Conservation (phyloP, 2,113 vertebrate genomes). For the Talpa occidentalis region DNA sequence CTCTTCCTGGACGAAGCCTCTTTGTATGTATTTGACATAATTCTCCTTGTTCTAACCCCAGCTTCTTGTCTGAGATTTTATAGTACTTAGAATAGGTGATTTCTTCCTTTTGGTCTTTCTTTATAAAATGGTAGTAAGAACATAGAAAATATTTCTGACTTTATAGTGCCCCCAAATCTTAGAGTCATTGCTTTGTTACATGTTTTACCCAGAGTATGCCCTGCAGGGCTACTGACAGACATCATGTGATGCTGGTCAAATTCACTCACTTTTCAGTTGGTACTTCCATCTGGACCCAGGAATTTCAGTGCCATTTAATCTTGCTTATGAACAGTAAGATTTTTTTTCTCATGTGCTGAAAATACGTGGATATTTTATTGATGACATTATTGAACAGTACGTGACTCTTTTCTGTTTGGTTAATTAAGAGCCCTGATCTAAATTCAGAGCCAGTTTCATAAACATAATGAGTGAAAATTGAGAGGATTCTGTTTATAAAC, state of each 20-base stretch:
- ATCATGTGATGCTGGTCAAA: not conserved
- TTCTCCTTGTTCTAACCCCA: slow-evolving; percentile 83
- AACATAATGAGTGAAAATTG: slow-evolving; percentile 20
- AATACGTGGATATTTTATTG: not conserved
- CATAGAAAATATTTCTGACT: not conserved
- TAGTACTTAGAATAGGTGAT: slow-evolving; percentile 12
- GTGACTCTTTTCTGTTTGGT: slow-evolving; percentile 8
- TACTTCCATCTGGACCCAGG: not conserved
- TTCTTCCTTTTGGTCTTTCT: slow-evolving; percentile 19
- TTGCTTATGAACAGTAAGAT: not conserved
- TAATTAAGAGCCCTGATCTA: not conserved
- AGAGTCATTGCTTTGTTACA: not conserved
- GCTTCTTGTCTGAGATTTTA: slow-evolving; percentile 77
- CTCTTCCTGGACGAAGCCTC: slow-evolving; percentile 98
- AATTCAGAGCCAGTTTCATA: slow-evolving; percentile 32
- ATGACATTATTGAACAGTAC: not conserved
- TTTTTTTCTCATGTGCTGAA: slow-evolving; percentile 11
- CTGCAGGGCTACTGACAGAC: not conserved
- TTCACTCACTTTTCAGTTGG: not conserved
- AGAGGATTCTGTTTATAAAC: slow-evolving; percentile 2
- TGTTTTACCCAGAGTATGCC: not conserved
- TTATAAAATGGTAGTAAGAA: slow-evolving; percentile 3
- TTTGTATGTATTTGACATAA: slow-evolving; percentile 97
- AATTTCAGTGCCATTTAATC: not conserved
- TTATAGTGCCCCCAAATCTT: not conserved